Evolutionary conservation across 2,888 invertebrate species (phyloP), one percentile per base, ranked within the genome.

Genomic region (Calameuta filiformis): DNA sequence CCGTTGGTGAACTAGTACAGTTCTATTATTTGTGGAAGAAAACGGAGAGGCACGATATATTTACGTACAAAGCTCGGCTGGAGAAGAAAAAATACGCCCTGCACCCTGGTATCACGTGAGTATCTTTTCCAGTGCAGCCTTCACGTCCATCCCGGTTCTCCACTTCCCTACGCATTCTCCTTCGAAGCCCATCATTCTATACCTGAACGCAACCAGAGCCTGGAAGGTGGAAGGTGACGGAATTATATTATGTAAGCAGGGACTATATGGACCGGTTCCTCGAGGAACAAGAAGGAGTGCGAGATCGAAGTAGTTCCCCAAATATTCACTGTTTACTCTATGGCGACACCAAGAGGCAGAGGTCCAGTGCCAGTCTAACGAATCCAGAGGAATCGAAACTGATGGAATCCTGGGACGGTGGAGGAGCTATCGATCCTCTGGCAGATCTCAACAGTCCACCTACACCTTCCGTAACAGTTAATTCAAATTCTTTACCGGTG

Each of bases 1-100:
- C 98, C 12, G 98, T 99, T 73, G 98, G 98, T 56, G 99, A 99
- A 92, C 93, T 99, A 81, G 98, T 99, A 23, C 98, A 99, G 90
- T 99, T 99, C 93, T 97, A 97, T 92, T 97, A 97, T 87, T 94
- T 98, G 77, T 99, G 99, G 99, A 99, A 99, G 92, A 99, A 99
- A 92, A 99, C 99, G 35, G 99, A 99, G 89, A 94, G 99, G 31
- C 98, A 99, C 92, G 99, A 99, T 92, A 96, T 95, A 87, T 96
- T 95, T 90, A 98, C 98, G 0, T 96, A 97, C 90, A 97, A 97
- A 92, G 96, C 96, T 12, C 93, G 97, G 75, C 92, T 98, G 84
- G 98, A 98, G 89, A 98, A 98, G 92, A 97, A 97, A 91, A 98
- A 98, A 90, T 98, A 98, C 90, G 95, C 96, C 9, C 92, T 98